phyloP scores from a whole-genome alignment of 2,113 vertebrate species.

The Galbula dea region DNA sequence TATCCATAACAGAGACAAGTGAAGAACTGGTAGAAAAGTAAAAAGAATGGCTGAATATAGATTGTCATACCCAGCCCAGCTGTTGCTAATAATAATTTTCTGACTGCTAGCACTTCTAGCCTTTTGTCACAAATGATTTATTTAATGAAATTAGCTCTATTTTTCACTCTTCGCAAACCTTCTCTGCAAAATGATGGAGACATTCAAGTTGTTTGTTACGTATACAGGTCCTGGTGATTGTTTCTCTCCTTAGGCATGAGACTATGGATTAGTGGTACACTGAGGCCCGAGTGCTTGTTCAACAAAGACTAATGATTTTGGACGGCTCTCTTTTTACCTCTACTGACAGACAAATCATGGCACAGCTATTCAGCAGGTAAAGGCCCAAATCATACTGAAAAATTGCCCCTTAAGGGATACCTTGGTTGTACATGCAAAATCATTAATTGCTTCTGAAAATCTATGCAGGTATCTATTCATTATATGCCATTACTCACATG shows the following conservation, averaged over 20 bases:
- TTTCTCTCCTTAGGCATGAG: background rate
- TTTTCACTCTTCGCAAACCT: constrained; percentile 23
- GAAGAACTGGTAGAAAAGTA: constrained; percentile 40
- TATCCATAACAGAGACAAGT: constrained; percentile 20
- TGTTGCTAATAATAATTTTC: constrained; percentile 61
- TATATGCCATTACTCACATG: background rate
- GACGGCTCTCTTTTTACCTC: background rate
- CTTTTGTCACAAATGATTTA: constrained; percentile 54
- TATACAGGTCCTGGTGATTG: background rate
- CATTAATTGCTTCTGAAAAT: constrained; percentile 31
- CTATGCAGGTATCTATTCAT: background rate
- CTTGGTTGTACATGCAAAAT: constrained; percentile 2
- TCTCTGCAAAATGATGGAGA: background rate
- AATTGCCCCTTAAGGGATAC: background rate
- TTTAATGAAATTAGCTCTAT: constrained; percentile 36
- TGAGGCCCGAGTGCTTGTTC: background rate
- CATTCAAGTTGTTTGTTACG: background rate
- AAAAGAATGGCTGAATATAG: constrained; percentile 35
- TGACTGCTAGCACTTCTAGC: constrained; percentile 19
- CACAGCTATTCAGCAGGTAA: background rate
- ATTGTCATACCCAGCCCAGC: constrained; percentile 30
- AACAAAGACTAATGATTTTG: background rate
- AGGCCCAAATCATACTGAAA: background rate
- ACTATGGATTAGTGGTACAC: background rate
- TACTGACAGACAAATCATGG: background rate